Conservation (phyloP, 2,888 invertebrate species). For the Hydriomena furcata region DNA sequence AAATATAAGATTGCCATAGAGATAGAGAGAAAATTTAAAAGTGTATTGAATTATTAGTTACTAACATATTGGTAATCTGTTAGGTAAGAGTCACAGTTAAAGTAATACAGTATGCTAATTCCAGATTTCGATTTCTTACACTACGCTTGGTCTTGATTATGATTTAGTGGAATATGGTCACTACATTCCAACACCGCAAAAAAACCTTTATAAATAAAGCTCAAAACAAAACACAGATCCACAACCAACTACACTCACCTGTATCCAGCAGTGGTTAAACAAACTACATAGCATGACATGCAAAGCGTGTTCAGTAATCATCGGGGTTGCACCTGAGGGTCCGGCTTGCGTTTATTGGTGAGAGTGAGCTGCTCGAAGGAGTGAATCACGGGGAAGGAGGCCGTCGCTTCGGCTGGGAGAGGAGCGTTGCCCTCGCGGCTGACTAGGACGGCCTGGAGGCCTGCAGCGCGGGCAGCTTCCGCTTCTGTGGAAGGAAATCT, state of each 20-base stretch:
- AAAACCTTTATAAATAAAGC: neutral
- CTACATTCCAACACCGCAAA: too few relatives aligned
- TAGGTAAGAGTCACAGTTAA: too few relatives aligned
- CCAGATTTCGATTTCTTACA: too few relatives aligned
- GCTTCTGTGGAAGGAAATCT: constrained; percentile 85
- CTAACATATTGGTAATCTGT: too few relatives aligned
- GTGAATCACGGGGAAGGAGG: constrained; percentile 83
- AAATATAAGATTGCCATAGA: neutral
- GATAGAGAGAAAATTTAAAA: too few relatives aligned
- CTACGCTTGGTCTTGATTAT: too few relatives aligned
- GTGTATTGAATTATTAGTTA: too few relatives aligned
- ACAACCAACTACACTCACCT: constrained; percentile 28
- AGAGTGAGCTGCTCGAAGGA: constrained; percentile 84
- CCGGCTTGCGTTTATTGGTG: constrained; percentile 75
- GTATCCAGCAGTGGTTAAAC: neutral
- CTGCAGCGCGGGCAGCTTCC: constrained; percentile 90
- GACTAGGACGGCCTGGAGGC: constrained; percentile 87
- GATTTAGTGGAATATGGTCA: too few relatives aligned
- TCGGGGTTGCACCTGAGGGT: constrained; percentile 65
- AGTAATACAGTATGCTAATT: too few relatives aligned
- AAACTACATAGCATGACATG: constrained; percentile 44
- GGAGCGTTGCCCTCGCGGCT: constrained; percentile 91
- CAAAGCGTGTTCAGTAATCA: constrained; percentile 48
- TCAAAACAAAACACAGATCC: constrained; percentile 6
- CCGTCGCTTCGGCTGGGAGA: constrained; percentile 83